Percentiles rank a stretch among this genome's conserved stretches.
Conservation (phyloP, 1,140 invertebrate genomes). For the Solen grandis region DNA sequence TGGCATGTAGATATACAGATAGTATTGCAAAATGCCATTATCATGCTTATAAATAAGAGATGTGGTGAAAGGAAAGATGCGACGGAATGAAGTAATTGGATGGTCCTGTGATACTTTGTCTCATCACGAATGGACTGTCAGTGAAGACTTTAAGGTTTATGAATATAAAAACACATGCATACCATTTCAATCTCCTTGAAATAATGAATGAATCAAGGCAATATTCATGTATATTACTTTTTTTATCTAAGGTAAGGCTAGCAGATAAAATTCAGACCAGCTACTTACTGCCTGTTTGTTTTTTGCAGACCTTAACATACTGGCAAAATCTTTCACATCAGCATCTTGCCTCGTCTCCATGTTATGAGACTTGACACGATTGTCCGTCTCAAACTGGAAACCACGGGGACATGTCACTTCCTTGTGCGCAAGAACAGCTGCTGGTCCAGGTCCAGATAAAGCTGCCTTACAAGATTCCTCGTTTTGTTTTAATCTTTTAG, state of each 20-base stretch:
- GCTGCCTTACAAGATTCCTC: constrained; percentile 70
- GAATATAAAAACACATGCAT: no score
- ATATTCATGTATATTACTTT: background rate
- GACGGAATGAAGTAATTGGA: no score
- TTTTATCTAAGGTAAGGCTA: background rate
- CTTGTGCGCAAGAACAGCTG: constrained; percentile 22
- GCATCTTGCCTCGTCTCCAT: constrained; percentile 53
- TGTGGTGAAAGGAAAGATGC: no score
- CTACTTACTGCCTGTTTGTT: constrained; percentile 46
- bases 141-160: no score
- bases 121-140: no score
- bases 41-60: no score
- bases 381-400: constrained; percentile 76
- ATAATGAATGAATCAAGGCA: background rate
- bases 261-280: background rate
- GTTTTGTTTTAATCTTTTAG: constrained; percentile 66
- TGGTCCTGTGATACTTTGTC: no score
- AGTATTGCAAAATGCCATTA: no score
- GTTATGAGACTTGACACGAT: constrained; percentile 66
- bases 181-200: no score
- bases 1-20: no score
- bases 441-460: constrained; percentile 54
- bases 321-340: constrained; percentile 67
- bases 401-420: constrained; percentile 69
- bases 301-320: constrained; percentile 59